Percentiles rank a stretch among this genome's conserved stretches.
Evolutionary conservation across 2,797 vertebrate species (phyloP).

Genomic region (Champsocephalus esox): DNA sequence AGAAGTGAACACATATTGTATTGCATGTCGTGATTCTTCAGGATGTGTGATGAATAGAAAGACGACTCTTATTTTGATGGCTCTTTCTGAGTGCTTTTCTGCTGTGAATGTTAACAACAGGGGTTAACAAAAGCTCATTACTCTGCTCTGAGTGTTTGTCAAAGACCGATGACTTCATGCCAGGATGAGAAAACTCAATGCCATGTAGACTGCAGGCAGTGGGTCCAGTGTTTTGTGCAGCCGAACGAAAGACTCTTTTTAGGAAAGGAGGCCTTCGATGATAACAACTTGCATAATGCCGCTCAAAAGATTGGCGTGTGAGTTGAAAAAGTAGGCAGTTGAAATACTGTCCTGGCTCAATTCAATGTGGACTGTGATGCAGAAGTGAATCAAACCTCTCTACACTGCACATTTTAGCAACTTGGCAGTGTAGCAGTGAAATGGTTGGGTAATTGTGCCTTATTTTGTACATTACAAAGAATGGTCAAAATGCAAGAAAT

Average conservation of each 20-base stretch:
- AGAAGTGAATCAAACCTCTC: conserved; percentile 40
- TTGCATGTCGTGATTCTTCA: conserved; percentile 35
- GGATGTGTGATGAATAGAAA: conserved; percentile 53
- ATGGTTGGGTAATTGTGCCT: conserved; percentile 2
- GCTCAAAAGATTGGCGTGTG: conserved; percentile 55
- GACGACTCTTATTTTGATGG: conserved; percentile 42
- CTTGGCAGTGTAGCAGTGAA: not conserved
- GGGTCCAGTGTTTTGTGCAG: conserved; percentile 33
- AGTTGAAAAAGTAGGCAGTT: conserved; percentile 33
- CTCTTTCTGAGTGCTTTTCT: conserved; percentile 57
- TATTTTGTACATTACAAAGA: conserved; percentile 4
- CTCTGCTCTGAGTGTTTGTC: conserved; percentile 48
- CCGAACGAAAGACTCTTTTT: conserved; percentile 61
- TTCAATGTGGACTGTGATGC: conserved; percentile 57
- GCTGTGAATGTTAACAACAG: conserved; percentile 48
- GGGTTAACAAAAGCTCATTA: conserved; percentile 64
- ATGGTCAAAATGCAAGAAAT: conserved; percentile 5
- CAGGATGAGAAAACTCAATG: conserved; percentile 73
- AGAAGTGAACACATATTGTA: conserved; percentile 31
- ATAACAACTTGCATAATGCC: conserved; percentile 63
- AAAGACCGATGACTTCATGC: conserved; percentile 71
- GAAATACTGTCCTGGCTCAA: conserved; percentile 32
- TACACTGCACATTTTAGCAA: conserved; percentile 26
- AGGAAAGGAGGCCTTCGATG: conserved; percentile 58
- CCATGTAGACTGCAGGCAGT: conserved; percentile 58